Evolutionary conservation across 2,113 vertebrate species (phyloP).

Genomic region (Mormyrus iriodes): DNA sequence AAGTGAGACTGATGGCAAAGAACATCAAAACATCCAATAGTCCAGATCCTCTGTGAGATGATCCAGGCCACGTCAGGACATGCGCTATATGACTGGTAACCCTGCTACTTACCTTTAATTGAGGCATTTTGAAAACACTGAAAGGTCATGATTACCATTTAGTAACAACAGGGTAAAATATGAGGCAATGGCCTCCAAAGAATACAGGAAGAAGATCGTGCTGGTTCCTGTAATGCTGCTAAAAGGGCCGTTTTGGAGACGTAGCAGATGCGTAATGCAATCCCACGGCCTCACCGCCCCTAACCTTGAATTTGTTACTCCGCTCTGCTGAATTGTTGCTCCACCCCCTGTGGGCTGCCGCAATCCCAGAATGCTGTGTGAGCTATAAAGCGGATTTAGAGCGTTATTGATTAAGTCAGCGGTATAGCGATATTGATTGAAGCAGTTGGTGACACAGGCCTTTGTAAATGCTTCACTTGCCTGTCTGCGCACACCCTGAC

Average conservation of each 20-base stretch:
- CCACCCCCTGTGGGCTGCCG: neutral
- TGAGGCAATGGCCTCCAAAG: neutral
- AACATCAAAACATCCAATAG: neutral
- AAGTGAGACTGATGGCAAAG: neutral
- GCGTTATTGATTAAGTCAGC: slow-evolving; percentile 5
- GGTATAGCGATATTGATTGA: neutral
- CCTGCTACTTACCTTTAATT: neutral
- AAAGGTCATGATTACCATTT: neutral
- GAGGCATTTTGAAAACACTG: neutral
- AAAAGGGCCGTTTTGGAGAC: neutral
- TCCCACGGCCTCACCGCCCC: neutral
- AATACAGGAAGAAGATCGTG: neutral
- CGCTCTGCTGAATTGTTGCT: too few species aligned
- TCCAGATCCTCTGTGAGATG: neutral
- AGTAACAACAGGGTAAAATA: neutral
- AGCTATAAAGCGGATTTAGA: slow-evolving; percentile 1
- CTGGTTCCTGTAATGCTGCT: neutral
- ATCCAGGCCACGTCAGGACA: neutral
- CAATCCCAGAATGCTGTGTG: slow-evolving; percentile 1
- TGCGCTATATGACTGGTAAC: neutral
- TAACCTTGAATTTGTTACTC: neutral
- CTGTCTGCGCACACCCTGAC: neutral
- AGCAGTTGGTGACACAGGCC: neutral
- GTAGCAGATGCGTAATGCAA: neutral
- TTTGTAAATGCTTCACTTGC: neutral